Percentiles rank a stretch among this genome's conserved stretches.
These are phyloP conservation scores for Lerista edwardsae DNA, from an alignment of 2,797 vertebrate genomes.

Conservation along the genomic window DNA sequence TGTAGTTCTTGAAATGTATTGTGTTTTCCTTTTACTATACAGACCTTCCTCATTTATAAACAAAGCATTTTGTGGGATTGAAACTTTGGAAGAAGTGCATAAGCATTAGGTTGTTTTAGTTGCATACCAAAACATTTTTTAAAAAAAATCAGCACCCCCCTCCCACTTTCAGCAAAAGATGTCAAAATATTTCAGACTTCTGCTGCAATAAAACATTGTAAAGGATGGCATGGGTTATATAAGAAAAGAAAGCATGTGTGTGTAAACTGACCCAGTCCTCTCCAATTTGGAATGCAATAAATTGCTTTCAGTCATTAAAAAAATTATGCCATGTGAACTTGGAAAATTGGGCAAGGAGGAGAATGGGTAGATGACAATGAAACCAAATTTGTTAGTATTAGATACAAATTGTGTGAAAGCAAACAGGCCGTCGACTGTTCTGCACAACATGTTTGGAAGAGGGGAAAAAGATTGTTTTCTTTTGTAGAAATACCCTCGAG, in stretches of 20 bases:
- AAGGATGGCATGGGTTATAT: background rate
- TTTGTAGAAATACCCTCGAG: background rate
- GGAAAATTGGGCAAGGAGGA: slow-evolving; percentile 29
- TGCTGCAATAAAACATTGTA: background rate
- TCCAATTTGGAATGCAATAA: slow-evolving; percentile 5
- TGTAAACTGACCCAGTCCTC: background rate
- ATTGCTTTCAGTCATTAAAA: background rate
- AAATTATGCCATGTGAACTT: background rate
- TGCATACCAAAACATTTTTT: background rate
- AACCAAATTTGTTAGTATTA: slow-evolving; percentile 8
- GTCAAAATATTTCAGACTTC: background rate
- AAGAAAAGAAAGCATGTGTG: background rate
- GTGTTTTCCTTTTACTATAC: background rate
- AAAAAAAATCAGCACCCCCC: too few species aligned
- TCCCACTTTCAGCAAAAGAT: background rate
- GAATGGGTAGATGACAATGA: slow-evolving; percentile 19
- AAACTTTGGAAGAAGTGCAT: background rate
- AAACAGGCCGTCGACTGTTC: background rate
- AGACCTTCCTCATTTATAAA: background rate
- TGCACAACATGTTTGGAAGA: background rate
- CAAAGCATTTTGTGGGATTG: background rate
- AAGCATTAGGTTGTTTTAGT: background rate
- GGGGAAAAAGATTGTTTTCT: background rate
- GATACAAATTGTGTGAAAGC: background rate
- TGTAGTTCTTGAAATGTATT: background rate